phyloP scores from a whole-genome alignment of 2,797 vertebrate genomes.

The Sitta carolinensis region DNA sequence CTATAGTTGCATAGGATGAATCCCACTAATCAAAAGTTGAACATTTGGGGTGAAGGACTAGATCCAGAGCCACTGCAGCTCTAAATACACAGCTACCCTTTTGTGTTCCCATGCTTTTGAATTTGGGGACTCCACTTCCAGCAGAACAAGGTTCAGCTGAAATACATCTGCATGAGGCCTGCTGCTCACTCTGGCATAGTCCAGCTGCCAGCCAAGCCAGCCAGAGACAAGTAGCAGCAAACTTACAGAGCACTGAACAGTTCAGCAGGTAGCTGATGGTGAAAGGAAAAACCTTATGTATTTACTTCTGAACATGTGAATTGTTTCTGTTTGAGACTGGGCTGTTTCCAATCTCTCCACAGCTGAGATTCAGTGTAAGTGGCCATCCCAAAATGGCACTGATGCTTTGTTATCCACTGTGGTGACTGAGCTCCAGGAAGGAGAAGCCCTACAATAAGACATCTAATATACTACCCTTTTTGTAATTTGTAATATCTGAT shows the following conservation, averaged over 20 bases:
- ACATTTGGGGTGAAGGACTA: neutral
- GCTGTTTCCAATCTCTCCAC: neutral
- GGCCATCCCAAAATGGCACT: neutral
- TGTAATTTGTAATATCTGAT: neutral
- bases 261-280: neutral
- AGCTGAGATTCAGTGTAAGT: neutral
- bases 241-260: neutral
- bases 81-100: neutral
- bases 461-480: neutral
- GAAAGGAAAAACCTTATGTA: neutral
- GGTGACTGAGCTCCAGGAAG: neutral
- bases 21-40: neutral
- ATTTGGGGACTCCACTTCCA: neutral
- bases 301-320: neutral
- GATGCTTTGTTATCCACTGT: neutral
- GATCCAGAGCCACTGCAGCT: neutral
- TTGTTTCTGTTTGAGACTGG: neutral
- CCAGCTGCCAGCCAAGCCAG: constrained; percentile 6
- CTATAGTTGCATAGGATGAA: neutral
- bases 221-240: neutral
- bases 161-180: neutral
- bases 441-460: neutral
- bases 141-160: neutral
- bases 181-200: neutral
- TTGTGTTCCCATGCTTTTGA: neutral